phyloP scores from a whole-genome alignment of 2,113 vertebrate species.

The Loxodonta africana region DNA sequence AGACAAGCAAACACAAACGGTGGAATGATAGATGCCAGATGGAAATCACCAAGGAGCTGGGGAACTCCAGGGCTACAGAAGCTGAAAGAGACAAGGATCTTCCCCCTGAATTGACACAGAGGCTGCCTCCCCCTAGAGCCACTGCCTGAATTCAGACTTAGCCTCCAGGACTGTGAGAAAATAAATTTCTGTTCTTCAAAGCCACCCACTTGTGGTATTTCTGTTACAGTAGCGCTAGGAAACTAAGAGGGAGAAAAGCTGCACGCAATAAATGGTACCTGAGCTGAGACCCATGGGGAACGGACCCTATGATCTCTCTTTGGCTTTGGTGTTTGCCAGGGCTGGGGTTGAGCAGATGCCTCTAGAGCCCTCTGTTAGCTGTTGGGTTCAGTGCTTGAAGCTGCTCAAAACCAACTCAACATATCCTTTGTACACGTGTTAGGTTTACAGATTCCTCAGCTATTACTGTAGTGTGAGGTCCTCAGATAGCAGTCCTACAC shows the following conservation, averaged over 20 bases:
- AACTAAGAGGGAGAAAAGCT: not conserved
- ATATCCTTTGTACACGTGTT: not conserved
- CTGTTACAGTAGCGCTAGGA: not conserved
- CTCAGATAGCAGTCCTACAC: not conserved
- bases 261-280: not conserved
- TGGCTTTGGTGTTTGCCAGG: not conserved
- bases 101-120: not conserved
- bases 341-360: not conserved
- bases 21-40: no score
- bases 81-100: not conserved
- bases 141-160: not conserved
- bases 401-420: not conserved
- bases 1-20: not conserved
- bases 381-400: not conserved
- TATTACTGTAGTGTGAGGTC: not conserved
- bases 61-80: not conserved
- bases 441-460: not conserved
- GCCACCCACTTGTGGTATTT: not conserved
- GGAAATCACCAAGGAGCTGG: not conserved
- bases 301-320: fast-evolving
- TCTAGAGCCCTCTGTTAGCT: not conserved
- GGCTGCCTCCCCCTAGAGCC: not conserved
- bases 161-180: not conserved
- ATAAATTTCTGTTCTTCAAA: not conserved
- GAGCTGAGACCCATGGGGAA: not conserved